These are phyloP conservation scores for Bombus pyrosoma DNA, from an alignment of 1,140 invertebrate species.

Conservation along the genomic window DNA sequence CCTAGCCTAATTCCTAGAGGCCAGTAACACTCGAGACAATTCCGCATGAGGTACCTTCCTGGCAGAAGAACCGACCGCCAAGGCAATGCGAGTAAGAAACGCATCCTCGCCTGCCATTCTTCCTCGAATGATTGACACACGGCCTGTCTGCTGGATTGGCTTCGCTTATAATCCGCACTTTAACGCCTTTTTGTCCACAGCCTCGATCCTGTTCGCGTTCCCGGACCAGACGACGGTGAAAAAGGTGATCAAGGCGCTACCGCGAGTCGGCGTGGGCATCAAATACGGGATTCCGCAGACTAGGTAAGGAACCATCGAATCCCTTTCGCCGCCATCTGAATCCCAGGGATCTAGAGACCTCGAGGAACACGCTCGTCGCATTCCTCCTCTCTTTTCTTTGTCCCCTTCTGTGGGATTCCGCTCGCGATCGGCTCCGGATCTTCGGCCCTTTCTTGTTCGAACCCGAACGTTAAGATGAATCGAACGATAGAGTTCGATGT, in stretches of 20 bases:
- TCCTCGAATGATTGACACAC: constrained; percentile 51
- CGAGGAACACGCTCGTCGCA: constrained; percentile 68
- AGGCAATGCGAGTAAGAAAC: constrained; percentile 35
- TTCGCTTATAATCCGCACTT: constrained; percentile 60
- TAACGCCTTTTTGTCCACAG: constrained; percentile 85
- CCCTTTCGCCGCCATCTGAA: constrained; percentile 53
- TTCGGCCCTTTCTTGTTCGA: neutral
- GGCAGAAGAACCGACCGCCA: neutral
- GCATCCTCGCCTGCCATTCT: constrained; percentile 24
- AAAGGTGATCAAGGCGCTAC: constrained; percentile 98
- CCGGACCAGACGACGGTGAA: constrained; percentile 98
- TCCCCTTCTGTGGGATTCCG: constrained; percentile 47
- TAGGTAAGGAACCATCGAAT: constrained; percentile 84
- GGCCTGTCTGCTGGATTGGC: constrained; percentile 27
- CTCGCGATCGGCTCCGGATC: constrained; percentile 48
- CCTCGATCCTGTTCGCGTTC: constrained; percentile 99
- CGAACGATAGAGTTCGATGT: constrained; percentile 1
- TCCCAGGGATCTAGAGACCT: constrained; percentile 30
- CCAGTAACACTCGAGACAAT: constrained; percentile 20
- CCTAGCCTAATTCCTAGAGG: constrained; percentile 5
- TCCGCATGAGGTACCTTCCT: too few species aligned
- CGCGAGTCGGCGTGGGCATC: constrained; percentile 98
- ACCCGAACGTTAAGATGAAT: neutral
- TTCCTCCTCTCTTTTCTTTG: constrained; percentile 72
- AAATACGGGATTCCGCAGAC: constrained; percentile 99